Evolutionary conservation across 2,888 invertebrate species (phyloP).

Genomic region (Coleophora deauratella): DNA sequence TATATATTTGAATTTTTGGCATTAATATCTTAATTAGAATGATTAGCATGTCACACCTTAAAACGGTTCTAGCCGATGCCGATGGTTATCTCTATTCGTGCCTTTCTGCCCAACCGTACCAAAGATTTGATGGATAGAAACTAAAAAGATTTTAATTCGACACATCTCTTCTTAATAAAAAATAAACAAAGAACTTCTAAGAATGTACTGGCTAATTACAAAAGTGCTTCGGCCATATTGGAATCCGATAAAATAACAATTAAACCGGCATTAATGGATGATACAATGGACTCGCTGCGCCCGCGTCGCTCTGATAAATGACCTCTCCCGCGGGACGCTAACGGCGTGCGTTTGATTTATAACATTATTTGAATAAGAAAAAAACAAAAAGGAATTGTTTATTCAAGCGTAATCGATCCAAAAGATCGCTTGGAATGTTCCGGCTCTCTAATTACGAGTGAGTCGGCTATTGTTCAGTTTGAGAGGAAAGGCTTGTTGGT

Average conservation of each 20-base stretch:
- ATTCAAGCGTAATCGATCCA: constrained; percentile 63
- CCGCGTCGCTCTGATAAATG: constrained; percentile 59
- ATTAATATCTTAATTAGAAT: too few species aligned
- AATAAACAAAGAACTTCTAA: constrained; percentile 21
- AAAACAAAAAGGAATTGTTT: constrained; percentile 54
- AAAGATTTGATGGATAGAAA: too few species aligned
- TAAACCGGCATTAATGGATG: constrained; percentile 60
- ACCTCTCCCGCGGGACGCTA: constrained; percentile 50
- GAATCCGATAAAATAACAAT: constrained; percentile 70
- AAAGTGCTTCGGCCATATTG: constrained; percentile 56
- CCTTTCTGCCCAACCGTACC: too few species aligned
- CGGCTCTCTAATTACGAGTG: constrained; percentile 48
- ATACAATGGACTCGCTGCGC: constrained; percentile 54
- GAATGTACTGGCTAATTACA: constrained; percentile 50
- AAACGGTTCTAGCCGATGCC: too few species aligned
- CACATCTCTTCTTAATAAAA: too few species aligned
- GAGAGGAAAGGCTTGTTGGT: constrained; percentile 9
- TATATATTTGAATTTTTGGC: too few species aligned
- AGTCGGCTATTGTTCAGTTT: constrained; percentile 37
- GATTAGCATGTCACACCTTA: too few species aligned
- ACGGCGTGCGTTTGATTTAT: constrained; percentile 68
- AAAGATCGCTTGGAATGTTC: constrained; percentile 57
- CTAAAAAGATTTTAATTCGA: too few species aligned
- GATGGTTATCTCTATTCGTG: too few species aligned
- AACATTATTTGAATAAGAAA: constrained; percentile 59